Conservation (phyloP, 2,888 invertebrate genomes). For the Timema podura region DNA sequence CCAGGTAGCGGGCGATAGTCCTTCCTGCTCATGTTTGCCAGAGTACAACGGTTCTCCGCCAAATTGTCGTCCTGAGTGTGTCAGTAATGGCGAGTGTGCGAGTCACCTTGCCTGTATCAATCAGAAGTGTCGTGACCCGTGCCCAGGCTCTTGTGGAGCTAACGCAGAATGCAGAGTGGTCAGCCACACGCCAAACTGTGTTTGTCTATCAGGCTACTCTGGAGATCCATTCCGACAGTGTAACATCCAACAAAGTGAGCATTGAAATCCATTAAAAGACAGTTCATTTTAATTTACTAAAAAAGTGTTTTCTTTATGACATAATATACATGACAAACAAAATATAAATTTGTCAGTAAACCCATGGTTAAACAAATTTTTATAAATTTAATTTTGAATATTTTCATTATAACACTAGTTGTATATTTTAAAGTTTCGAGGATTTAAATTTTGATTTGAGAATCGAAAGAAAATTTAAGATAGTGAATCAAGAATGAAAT, state of each 20-base stretch:
- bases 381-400: no score
- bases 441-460: no score
- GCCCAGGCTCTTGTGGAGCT: slow-evolving; percentile 64
- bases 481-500: no score
- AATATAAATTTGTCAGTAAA: no score
- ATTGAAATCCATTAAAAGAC: slow-evolving; percentile 54
- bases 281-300: no score
- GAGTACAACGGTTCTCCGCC: slow-evolving; percentile 71
- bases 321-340: no score
- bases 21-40: slow-evolving; percentile 62
- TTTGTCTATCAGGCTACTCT: slow-evolving; percentile 60
- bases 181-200: slow-evolving; percentile 69
- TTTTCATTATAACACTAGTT: no score
- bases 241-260: slow-evolving; percentile 55
- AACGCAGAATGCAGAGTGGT: slow-evolving; percentile 71
- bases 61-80: slow-evolving; percentile 71
- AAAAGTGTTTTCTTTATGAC: no score
- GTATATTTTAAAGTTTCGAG: no score
- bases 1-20: slow-evolving; percentile 72
- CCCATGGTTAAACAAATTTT: no score
- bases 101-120: slow-evolving; percentile 62
- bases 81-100: slow-evolving; percentile 63
- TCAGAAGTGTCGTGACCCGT: slow-evolving; percentile 52
- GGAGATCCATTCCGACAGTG: slow-evolving; percentile 77
- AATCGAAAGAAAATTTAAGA: no score